Base-by-base conservation (phyloP, 2,888 invertebrate genomes). In the Hipparchia sbordonii region DNA sequence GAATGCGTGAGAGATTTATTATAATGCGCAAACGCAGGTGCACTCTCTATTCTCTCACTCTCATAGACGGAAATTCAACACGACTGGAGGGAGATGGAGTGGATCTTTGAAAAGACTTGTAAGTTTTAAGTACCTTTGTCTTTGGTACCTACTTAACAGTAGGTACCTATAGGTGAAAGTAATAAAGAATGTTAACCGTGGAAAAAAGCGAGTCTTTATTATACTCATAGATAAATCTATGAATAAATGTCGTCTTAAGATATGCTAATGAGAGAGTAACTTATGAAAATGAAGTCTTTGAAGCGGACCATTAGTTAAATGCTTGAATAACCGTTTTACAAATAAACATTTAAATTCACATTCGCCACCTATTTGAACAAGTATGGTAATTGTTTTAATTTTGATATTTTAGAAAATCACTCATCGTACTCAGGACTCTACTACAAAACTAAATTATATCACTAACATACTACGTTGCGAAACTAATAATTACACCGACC, bases 401-500 rank as follows among this genome's bases (percentile, higher is more conserved):
- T 39, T 39, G 39, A 39, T 39, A 39, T 39, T 39, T 39, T 39
- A 4, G 3, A 39, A 39, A 39, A 5, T 39, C 5, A 39, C 39
- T 39, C 39, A 39, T 39, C 39, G 2, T 39, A 39, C 39, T 39
- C 39, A 39, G 5, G 39, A 39, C 39, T 39, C 39, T 2, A 39
- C 39, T 5, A 39, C 9, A 39, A 46, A 61, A 48, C 62, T 62
- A n/a, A 12, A 46, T 13, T 23, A 13, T 9, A n/a, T 4, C n/a
- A 23, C 48, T 67, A 59, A 60, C 33, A 33, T 51, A 57, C 46
- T 57, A 12, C 23, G 12, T 68, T 59, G 67, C 72, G 62, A 73
- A 73, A 73, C 70, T 76, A 73, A 77, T 71, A 59, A 63, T 33
- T 46, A 65, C 10, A 51, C 46, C 54, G 46, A 70, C 2, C 39